phyloP scores from a whole-genome alignment of 1,140 invertebrate genomes.

The Saxidomus purpurata region DNA sequence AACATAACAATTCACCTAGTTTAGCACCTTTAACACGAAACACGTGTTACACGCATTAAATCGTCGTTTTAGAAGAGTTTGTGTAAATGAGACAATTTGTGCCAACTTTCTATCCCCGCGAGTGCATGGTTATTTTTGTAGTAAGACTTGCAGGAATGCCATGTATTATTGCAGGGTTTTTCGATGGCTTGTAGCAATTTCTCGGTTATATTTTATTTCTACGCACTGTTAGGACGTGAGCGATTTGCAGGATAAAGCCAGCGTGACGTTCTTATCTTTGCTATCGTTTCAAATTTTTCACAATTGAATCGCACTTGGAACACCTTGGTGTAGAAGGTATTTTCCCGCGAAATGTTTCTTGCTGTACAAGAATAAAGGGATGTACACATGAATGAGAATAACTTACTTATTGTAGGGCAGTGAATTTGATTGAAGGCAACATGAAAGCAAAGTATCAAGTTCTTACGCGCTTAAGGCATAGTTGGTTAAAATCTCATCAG shows the following conservation, averaged over 20 bases:
- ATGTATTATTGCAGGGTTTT: background rate
- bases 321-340: background rate
- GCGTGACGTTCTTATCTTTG: background rate
- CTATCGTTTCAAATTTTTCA: background rate
- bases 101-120: slow-evolving; percentile 21
- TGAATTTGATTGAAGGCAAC: background rate
- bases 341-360: background rate
- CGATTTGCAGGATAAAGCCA: background rate
- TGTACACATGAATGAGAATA: slow-evolving; percentile 9
- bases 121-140: background rate
- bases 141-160: background rate
- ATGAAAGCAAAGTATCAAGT: background rate
- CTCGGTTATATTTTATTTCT: background rate
- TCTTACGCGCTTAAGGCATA: background rate
- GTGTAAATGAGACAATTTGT: background rate
- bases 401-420: background rate
- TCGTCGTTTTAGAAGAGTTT: background rate
- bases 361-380: background rate
- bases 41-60: slow-evolving; percentile 18
- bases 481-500: background rate
- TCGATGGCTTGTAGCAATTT: background rate
- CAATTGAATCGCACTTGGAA: slow-evolving; percentile 25
- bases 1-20: background rate
- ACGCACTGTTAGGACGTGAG: background rate
- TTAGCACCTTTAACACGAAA: background rate